Base-by-base conservation (phyloP, 1,140 invertebrate species). In the Drosophila pectinifera region DNA sequence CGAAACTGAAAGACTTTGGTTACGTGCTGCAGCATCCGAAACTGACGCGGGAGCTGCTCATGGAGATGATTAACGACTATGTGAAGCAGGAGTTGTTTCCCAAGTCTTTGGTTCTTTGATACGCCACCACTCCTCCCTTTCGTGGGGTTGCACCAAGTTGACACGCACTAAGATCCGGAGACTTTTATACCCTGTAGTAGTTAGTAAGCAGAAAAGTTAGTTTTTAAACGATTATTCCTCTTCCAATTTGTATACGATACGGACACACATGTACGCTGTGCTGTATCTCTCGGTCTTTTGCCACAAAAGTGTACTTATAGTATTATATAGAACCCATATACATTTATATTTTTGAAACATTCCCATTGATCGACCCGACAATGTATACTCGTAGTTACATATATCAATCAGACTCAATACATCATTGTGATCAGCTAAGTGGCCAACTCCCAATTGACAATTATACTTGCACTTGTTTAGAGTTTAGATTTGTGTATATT, bases 1-100 rank as follows among this genome's bases (percentile, higher is more conserved):
- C 91, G 58, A 96, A 96, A 91, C 92, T 98, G 34, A 93, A 94
- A 69, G 92, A 92, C 46, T 92, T 94, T 42, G 94, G 95, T 43
- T 95, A 94, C 72, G 82, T 90, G 41, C 93, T 94, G 11, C 84
- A 92, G 20, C 93, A 95, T 78, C 95, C 95, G 4, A 92, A 91
- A 73, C 92, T 96, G 14, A 96, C 94, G 2, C 93, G 93, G 63
- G 93, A 95, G 22, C 91, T 93, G 48, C 81, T 97, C 8, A 93
- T 93, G 84, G 94, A 95, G 93, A 91, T 92, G 72, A 80, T 92
- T 5, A 70, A 90, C 59, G 91, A 92, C 43, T 92, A 91, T 75
- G 77, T 78, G 41, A 82, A 92, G 31, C 90, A 90, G 67, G 78
- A 91, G 58, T 38, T 92, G 28, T 91, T 92, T 56, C 91, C 91